These are phyloP conservation scores for Enteromius thamalakanensis DNA, from an alignment of 2,797 vertebrate species.

Conservation along the genomic window DNA sequence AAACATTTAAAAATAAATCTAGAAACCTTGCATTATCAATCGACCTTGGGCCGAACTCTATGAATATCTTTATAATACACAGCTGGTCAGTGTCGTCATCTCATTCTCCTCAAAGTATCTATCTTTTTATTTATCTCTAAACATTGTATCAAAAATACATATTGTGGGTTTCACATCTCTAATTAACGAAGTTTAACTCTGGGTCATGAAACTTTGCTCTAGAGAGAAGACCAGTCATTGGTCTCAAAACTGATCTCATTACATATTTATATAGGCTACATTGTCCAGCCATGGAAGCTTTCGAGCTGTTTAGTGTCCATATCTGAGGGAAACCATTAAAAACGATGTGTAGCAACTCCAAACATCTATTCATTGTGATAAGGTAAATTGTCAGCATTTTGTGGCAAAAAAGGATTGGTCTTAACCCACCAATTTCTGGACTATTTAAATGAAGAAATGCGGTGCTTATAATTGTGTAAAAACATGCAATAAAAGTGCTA, in stretches of 20 bases:
- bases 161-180: background rate
- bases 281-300: background rate
- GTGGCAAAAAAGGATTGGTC: background rate
- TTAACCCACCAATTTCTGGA: background rate
- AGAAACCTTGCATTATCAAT: background rate
- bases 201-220: background rate
- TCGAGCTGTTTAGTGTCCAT: background rate
- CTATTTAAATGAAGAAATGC: background rate
- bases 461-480: background rate
- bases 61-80: background rate
- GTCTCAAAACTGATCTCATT: background rate
- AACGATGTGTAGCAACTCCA: background rate
- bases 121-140: background rate
- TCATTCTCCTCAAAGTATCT: background rate
- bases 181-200: background rate
- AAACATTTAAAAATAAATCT: background rate
- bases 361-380: background rate
- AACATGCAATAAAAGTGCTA: background rate
- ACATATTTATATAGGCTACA: background rate
- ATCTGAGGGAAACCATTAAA: background rate
- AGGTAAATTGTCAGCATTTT: background rate
- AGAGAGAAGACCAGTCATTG: background rate
- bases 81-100: background rate
- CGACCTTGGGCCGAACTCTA: background rate
- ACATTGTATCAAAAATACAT: background rate